Conservation (phyloP, 2,797 vertebrate species). For the Enteromius afrohamiltoni region DNA sequence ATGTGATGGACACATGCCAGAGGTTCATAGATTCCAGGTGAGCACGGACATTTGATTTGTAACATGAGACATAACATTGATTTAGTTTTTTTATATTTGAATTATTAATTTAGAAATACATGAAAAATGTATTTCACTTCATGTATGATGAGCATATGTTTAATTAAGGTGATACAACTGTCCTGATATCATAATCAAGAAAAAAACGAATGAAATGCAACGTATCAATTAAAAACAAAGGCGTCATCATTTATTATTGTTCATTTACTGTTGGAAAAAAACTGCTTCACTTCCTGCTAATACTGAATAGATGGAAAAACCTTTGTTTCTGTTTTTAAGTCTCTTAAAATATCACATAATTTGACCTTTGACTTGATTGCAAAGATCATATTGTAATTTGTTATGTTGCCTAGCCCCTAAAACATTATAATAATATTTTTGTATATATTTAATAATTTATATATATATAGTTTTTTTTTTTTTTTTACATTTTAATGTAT, state of each 20-base stretch:
- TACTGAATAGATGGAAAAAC: background rate
- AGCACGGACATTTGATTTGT: conserved; percentile 19
- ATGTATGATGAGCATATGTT: background rate
- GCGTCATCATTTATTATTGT: background rate
- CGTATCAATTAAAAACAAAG: background rate
- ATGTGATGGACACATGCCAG: conserved; percentile 95
- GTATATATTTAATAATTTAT: too few relatives aligned
- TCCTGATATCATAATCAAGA: background rate
- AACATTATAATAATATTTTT: too few relatives aligned
- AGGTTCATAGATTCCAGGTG: conserved; percentile 95
- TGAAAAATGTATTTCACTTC: background rate
- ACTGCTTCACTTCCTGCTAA: background rate
- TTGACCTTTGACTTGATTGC: background rate
- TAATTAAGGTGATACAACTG: background rate
- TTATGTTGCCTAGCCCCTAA: too few relatives aligned
- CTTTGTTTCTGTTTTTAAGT: background rate
- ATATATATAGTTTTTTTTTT: background rate
- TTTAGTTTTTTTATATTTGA: background rate
- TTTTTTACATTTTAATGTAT: background rate
- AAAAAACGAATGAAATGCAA: background rate
- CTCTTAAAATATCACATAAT: background rate
- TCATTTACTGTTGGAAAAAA: background rate
- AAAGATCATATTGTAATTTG: background rate
- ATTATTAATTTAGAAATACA: background rate
- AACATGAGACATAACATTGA: background rate